These are phyloP conservation scores for Babylonia areolata DNA, from an alignment of 1,140 invertebrate genomes.

Conservation along the genomic window DNA sequence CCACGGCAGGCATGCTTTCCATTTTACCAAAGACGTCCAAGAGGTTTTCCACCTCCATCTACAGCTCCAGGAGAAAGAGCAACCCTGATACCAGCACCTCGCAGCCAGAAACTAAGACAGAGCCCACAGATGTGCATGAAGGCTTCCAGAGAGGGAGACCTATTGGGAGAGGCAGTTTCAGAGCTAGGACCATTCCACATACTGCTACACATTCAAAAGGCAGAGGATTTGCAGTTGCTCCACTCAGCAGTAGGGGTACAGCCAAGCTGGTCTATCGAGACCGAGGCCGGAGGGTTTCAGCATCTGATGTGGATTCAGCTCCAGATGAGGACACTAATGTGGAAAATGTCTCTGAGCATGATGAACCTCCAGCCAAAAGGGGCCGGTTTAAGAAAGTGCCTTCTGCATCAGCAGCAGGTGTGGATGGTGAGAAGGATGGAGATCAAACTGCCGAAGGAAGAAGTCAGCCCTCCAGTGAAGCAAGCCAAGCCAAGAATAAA, in stretches of 20 bases:
- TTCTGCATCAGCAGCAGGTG: background rate
- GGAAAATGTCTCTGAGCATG: background rate
- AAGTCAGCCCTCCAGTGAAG: background rate
- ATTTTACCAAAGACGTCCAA: too few species aligned
- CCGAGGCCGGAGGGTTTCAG: background rate
- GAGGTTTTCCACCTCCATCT: too few species aligned
- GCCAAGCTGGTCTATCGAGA: background rate
- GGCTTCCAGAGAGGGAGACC: too few species aligned
- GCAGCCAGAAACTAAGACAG: too few species aligned
- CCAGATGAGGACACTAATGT: background rate
- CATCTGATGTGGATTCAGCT: background rate
- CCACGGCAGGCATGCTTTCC: too few species aligned
- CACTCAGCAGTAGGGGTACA: background rate
- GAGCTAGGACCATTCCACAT: too few species aligned
- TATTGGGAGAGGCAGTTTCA: too few species aligned
- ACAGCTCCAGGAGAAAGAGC: too few species aligned
- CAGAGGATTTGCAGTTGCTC: background rate
- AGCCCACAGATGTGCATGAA: too few species aligned
- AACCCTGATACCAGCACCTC: too few species aligned
- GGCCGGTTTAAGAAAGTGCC: background rate
- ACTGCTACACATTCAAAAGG: too few species aligned
- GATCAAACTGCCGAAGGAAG: background rate
- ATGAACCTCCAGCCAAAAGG: background rate
- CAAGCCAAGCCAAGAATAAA: background rate
- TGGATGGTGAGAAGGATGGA: background rate